Base-by-base conservation (phyloP, 2,113 vertebrate genomes). In the Pteruthius melanotis region DNA sequence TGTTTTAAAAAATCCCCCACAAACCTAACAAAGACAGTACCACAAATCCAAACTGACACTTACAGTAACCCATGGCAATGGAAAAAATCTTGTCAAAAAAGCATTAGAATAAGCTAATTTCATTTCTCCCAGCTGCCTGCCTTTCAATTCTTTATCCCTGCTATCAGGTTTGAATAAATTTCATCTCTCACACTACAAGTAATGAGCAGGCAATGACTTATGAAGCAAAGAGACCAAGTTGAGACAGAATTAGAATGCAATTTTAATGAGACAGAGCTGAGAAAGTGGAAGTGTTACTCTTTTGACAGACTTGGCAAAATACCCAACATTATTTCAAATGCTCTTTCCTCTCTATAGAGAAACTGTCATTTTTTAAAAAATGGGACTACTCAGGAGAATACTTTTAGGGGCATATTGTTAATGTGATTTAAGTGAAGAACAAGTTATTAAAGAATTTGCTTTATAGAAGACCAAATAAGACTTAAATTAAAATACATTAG, bases 181-280 rank as follows among this genome's bases (percentile, higher is more conserved):
- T 98, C 87, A 97, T 98, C 97, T 98, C 95, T 97, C 91, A 97
- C 96, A 97, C 96, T 97, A 96, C 93, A 98, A 97, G 95, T 98
- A 98, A 98, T 98, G 97, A 98, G 98, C 95, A 98, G 96, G 95
- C 98, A 98, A 98, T 98, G 98, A 98, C 98, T 98, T 98, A 98
- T 94, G 97, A 98, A 97, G 97, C 97, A 97, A 94, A 96, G 95
- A 98, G 96, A 97, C 97, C 90, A 97, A 98, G 98, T 96, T 96
- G 97, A 98, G 97, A 97, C 94, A 95, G 97, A 98, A 98, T 98
- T 97, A 98, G 97, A 98, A 98, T 98, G 97, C 94, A 97, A 96
- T 98, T 98, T 98, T 98, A 98, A 98, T 98, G 98, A 98, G 98
- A 97, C 95, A 47, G 97, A 97, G 95, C 93, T 97, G 96, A 97